Percentiles rank a stretch among this genome's conserved stretches.
Conservation (phyloP, 2,888 invertebrate species). For the Kuschelorhynchus macadamiae region DNA sequence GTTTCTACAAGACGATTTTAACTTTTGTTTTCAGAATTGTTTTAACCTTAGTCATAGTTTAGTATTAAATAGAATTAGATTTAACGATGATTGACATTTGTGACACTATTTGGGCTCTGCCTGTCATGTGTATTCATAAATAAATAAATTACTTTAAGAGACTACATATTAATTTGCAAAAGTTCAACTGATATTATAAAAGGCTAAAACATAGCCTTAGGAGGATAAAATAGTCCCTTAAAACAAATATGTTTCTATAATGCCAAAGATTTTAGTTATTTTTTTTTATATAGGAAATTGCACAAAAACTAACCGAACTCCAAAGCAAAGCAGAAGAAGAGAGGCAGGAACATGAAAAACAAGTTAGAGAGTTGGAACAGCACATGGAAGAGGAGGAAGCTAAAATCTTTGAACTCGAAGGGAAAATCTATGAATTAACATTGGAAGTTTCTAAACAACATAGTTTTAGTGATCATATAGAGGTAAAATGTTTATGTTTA, state of each 20-base stretch:
- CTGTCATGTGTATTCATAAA: too few relatives aligned
- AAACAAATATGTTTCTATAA: background rate
- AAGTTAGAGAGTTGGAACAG: slow-evolving; percentile 63
- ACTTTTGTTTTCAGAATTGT: too few relatives aligned
- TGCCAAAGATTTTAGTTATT: background rate
- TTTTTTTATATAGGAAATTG: slow-evolving; percentile 66
- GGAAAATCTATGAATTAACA: slow-evolving; percentile 41
- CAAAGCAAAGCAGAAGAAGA: slow-evolving; percentile 70
- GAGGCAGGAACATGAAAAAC: slow-evolving; percentile 69
- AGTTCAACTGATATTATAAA: too few relatives aligned
- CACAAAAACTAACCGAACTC: slow-evolving; percentile 71
- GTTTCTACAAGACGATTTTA: too few relatives aligned
- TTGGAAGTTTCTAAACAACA: slow-evolving; percentile 43
- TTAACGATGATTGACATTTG: too few relatives aligned
- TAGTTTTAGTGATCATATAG: slow-evolving; percentile 16
- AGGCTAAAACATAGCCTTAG: too few relatives aligned
- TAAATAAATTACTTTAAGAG: too few relatives aligned
- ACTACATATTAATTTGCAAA: too few relatives aligned
- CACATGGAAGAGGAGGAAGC: slow-evolving; percentile 55
- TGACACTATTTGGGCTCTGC: too few relatives aligned
- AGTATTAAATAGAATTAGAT: too few relatives aligned
- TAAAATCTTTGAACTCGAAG: slow-evolving; percentile 56
- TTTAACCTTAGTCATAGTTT: too few relatives aligned
- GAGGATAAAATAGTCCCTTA: too few relatives aligned
- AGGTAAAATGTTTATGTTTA: background rate